Evolutionary conservation across 2,113 vertebrate genomes (phyloP), one percentile per base, ranked within the genome.

Genomic region (Odocoileus hemionus): DNA sequence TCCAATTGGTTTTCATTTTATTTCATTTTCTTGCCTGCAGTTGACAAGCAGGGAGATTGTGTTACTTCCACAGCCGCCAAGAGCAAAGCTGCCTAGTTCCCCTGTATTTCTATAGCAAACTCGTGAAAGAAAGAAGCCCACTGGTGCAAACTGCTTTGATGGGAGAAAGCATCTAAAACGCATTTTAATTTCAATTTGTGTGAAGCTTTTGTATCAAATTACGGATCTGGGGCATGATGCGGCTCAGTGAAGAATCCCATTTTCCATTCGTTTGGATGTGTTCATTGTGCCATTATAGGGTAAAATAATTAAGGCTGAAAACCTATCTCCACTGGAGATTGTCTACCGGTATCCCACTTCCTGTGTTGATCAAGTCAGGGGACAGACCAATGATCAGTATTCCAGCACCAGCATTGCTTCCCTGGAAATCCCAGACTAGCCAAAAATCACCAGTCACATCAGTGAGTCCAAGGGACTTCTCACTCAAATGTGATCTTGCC

Each of bases 141-240:
- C 98, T 98, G 98, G 97, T 98, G 19, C 94, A 96, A 98, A 98
- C 97, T 96, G 98, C 98, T 98, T 98, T 98, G 96, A 98, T 96
- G 92, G 93, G 95, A 98, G 60, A 97, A 98, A 99, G 95, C 98
- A 98, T 97, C 98, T 95, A 98, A 98, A 99, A 98, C 96, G 89
- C 97, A 98, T 98, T 98, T 99, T 98, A 98, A 99, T 99, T 98
- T 98, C 98, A 98, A 98, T 98, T 98, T 98, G 97, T 90, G 89
- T 95, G 98, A 95, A 97, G 97, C 98, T 98, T 98, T 99, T 99
- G 98, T 98, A 98, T 98, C 98, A 98, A 98, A 99, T 99, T 98
- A 99, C 89, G 1, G 98, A 98, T 98, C 98, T 95, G 96, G 97
- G 98, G 98, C 98, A 98, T 3, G 11, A 98, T 96, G 97, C 76